Evolutionary conservation across 2,113 vertebrate genomes (phyloP), one percentile per base, ranked within the genome.

Genomic region (Electrona antarctica): DNA sequence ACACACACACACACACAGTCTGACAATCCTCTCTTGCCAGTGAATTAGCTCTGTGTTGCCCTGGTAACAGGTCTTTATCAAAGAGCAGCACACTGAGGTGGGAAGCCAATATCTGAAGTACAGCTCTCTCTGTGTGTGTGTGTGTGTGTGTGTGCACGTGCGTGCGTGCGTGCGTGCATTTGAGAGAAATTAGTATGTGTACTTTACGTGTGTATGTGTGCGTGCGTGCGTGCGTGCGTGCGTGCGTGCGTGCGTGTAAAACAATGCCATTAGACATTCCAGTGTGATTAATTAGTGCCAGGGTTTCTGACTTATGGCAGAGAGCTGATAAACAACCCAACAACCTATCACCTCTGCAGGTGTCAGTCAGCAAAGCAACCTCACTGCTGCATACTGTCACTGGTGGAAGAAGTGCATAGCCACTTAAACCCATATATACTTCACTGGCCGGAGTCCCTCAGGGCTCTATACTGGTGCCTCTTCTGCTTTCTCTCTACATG

Each of bases 31-130:
- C n/a, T n/a, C 21, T 21, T 21, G 76, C 63, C 45, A 76, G 67
- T 64, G 81, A 82, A 75, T 82, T 76, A 70, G 63, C 71, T 79
- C 75, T 41, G 63, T 71, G 85, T 87, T 86, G 62, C 74, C 67
- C 69, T 68, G 65, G 80, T 59, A 81, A 83, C 71, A 73, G 67
- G 72, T 76, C 59, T 80, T 85, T 77, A 87, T 84, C 72, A 82
- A 71, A 77, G 73, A 63, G 57, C 70, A 71, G 64, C 87, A 77
- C 81, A 80, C 80, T 59, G 74, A 78, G 75, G 72, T 77, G 63
- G 65, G 60, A 85, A 81, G 65, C 73, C 59, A 58, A 69, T 10
- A 29, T 57, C 70, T 80, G 67, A 84, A 55, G 66, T 46, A 46
- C 28, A 51, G 75, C 15, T 7, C 73, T 69, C 28, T 60, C 13